A percentile compares a stretch with the other conserved stretches of the same genome.
phyloP scores from a whole-genome alignment of 2,797 vertebrate species.

The Rhinichthys osculus region DNA sequence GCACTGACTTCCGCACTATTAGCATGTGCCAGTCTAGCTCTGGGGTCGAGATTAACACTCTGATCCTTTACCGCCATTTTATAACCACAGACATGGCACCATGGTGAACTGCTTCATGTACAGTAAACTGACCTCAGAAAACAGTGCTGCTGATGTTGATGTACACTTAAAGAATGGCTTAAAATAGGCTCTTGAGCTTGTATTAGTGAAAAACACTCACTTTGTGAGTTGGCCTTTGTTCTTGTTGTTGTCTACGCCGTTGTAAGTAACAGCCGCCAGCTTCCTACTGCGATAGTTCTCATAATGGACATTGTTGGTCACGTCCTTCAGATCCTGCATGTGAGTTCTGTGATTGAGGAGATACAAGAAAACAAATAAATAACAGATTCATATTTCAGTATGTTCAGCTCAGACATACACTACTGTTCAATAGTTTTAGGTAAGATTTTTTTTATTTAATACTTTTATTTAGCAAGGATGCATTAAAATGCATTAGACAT shows the following conservation, averaged over 20 bases:
- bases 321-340: slow-evolving; percentile 97
- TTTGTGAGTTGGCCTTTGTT: slow-evolving; percentile 93
- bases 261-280: slow-evolving; percentile 93
- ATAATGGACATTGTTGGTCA: slow-evolving; percentile 96
- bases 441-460: background rate
- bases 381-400: background rate
- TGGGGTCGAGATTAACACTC: background rate
- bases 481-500: no score
- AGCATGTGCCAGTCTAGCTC: slow-evolving; percentile 10
- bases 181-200: background rate
- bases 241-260: slow-evolving; percentile 93
- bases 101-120: background rate
- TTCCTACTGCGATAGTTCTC: slow-evolving; percentile 97
- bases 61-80: background rate
- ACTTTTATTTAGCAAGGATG: background rate
- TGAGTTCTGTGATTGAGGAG: slow-evolving; percentile 82
- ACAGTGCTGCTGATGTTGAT: background rate
- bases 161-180: background rate
- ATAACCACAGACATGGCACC: slow-evolving; percentile 2
- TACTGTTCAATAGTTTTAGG: background rate
- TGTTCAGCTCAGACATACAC: background rate
- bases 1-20: background rate
- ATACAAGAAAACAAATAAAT: background rate
- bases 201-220: slow-evolving; percentile 75
- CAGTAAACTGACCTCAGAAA: background rate